phyloP scores from a whole-genome alignment of 2,113 vertebrate species.

The Symphodus melops region DNA sequence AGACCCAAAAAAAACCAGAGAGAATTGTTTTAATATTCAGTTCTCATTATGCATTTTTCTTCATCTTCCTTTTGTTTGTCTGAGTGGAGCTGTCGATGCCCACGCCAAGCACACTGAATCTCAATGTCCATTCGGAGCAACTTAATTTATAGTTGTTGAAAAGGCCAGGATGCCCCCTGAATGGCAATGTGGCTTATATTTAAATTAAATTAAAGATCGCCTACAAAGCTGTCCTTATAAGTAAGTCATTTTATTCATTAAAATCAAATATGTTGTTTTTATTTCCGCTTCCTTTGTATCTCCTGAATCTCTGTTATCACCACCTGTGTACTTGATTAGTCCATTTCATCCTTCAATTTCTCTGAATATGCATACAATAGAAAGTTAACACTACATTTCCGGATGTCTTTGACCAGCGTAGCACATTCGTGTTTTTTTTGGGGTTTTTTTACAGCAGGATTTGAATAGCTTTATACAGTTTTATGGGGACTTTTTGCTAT shows the following conservation, averaged over 20 bases:
- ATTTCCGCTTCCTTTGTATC: not conserved
- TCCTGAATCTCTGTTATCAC: not conserved
- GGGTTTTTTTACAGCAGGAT: no score
- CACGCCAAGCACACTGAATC: slow-evolving; percentile 10
- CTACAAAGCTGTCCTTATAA: not conserved
- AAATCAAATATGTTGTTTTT: not conserved
- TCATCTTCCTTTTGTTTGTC: slow-evolving; percentile 13
- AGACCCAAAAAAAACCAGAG: not conserved
- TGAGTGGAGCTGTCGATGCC: slow-evolving; percentile 1
- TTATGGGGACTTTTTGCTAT: not conserved
- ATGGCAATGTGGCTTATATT: slow-evolving; percentile 6
- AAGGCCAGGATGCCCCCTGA: not conserved
- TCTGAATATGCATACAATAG: not conserved
- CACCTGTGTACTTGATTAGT: not conserved
- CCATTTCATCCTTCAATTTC: not conserved
- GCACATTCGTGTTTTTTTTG: no score
- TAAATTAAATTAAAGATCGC: not conserved
- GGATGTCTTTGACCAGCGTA: not conserved
- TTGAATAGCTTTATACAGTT: not conserved
- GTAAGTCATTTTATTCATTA: not conserved
- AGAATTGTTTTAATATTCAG: slow-evolving; percentile 13
- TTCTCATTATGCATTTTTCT: not conserved
- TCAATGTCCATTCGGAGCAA: slow-evolving; percentile 7
- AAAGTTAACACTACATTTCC: not conserved
- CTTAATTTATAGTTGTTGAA: slow-evolving; percentile 10